Base-by-base conservation (phyloP, 1,140 invertebrate genomes). In the Spodoptera litura region DNA sequence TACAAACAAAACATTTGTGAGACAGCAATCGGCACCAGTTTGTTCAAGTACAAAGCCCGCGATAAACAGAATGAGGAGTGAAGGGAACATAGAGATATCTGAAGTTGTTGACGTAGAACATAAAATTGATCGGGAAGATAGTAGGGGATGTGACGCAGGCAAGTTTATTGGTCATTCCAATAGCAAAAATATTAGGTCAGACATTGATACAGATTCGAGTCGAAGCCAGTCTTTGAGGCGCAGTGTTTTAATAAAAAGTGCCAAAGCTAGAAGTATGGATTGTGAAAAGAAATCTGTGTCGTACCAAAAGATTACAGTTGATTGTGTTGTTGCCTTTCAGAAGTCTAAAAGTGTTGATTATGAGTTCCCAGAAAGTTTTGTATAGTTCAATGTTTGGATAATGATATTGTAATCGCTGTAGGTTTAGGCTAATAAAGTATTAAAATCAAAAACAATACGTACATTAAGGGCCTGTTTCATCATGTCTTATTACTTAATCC, bases 161-260 rank as follows among this genome's bases (percentile, higher is more conserved):
- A 88, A 85, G 81, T 91, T 86, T 89, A 92, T 92, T 38, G 58
- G 73, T 93, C 91, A 90, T 88, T 78, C 83, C 78, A 85, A 81
- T 86, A 73, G 77, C 81, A 91, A 85, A 86, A 84, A 84, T 78
- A 81, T 64, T 83, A 88, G 84, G 76, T 79, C 86, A 35, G 89
- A 91, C 75, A 84, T 88, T 77, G 91, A 93, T 75, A 53, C 88
- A 31, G 91, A 92, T 55, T 61, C 80, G 71, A 83, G 70, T 80
- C 84, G 88, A 58, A 82, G 78, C 51, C 80, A 87, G 74, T 95
- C 95, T 5, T 85, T 95, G 20, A 88, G 95, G 51, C 93, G 94
- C 25, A 95, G 91, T 70, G 94, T 95, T 56, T 88, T 95, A 72
- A 90, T 95, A 86, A 95, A 93, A 74, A 94, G 91, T 79, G 89